A percentile compares a stretch with the other conserved stretches of the same genome.
These are phyloP conservation scores for Mobula hypostoma DNA, from an alignment of 2,113 vertebrate genomes.

Conservation along the genomic window DNA sequence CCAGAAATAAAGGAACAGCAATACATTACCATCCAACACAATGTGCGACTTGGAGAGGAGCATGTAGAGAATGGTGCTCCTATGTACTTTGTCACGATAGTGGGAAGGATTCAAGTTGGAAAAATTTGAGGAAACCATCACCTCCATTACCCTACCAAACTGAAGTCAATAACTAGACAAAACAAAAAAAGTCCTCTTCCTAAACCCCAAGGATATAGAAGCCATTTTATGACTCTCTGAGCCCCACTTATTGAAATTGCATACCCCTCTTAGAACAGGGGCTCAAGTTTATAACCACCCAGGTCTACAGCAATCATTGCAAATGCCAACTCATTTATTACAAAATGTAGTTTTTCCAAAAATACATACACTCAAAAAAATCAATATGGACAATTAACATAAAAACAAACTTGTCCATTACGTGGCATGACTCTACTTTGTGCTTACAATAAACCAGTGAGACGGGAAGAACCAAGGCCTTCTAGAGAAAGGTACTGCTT, in stretches of 20 bases:
- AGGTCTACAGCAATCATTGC: background rate
- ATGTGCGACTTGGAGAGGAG: no score
- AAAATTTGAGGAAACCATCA: background rate
- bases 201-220: background rate
- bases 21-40: no score
- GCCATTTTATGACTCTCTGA: background rate
- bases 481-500: background rate
- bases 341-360: background rate
- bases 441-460: background rate
- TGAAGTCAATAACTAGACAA: background rate
- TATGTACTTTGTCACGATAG: no score
- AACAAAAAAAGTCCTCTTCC: background rate
- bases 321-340: background rate
- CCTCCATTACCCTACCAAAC: no score
- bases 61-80: no score
- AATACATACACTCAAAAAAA: background rate
- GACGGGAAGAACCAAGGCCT: background rate
- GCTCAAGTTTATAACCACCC: background rate
- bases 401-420: background rate
- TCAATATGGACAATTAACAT: background rate
- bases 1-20: no score
- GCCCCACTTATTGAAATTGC: background rate
- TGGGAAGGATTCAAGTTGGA: no score
- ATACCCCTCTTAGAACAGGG: background rate
- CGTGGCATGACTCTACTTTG: background rate